These are phyloP conservation scores for Polypedilum vanderplanki DNA, from an alignment of 1,140 invertebrate genomes.

Conservation along the genomic window DNA sequence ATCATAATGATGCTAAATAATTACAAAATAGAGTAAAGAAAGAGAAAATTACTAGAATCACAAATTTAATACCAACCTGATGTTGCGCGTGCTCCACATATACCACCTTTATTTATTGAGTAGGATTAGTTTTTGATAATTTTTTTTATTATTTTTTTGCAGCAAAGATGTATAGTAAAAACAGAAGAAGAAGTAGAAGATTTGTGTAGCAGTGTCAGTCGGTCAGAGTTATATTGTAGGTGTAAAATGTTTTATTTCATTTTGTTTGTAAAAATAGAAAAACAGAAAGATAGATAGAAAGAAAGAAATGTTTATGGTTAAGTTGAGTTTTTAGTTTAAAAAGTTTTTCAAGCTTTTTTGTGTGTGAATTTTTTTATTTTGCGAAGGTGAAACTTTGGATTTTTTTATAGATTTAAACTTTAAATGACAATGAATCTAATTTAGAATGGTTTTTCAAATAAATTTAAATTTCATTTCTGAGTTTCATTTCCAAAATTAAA, in stretches of 20 bases:
- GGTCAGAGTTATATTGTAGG: background rate
- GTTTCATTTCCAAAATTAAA: no score
- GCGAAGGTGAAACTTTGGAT: no score
- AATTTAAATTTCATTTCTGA: no score
- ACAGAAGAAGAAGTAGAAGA: background rate
- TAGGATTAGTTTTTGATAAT: background rate
- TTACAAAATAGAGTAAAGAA: background rate
- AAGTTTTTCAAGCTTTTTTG: background rate
- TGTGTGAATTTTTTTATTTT: no score
- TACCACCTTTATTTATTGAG: constrained; percentile 8
- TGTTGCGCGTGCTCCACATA: constrained; percentile 17
- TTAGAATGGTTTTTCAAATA: no score
- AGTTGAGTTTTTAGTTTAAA: background rate
- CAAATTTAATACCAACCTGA: background rate
- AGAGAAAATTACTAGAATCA: background rate
- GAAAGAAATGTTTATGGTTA: no score
- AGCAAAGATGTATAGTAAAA: background rate
- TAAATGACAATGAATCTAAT: no score
- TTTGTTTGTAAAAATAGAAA: no score
- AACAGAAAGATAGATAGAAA: no score
- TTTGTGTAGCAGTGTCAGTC: background rate
- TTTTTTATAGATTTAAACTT: no score
- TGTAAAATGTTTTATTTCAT: background rate
- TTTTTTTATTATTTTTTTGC: background rate
- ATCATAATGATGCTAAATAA: background rate